Conservation (phyloP, 2,113 vertebrate species). For the Eretmochelys imbricata region DNA sequence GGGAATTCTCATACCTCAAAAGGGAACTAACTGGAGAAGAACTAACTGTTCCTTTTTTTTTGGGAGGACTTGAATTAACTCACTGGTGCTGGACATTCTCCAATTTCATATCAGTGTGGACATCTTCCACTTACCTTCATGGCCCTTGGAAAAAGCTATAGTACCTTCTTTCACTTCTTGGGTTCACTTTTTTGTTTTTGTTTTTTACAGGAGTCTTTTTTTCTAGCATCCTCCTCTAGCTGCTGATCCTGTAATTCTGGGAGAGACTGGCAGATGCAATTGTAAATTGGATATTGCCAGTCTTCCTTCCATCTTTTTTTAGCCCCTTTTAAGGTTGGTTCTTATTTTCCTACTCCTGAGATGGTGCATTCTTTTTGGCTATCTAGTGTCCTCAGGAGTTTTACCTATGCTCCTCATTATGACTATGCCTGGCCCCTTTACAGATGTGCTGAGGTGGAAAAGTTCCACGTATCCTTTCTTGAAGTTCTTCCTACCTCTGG, state of each 20-base stretch:
- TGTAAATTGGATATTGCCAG: not conserved
- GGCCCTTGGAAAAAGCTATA: not conserved
- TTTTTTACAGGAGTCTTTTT: not conserved
- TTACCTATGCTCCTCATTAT: not conserved
- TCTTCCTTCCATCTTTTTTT: not conserved
- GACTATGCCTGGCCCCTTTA: not conserved
- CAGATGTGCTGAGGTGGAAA: not conserved
- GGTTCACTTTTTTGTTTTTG: not conserved
- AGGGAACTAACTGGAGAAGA: not conserved
- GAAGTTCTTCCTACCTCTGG: fast-evolving
- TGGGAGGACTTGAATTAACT: not conserved
- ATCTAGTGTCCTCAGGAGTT: fast-evolving
- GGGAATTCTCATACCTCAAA: not conserved
- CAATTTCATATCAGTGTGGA: not conserved
- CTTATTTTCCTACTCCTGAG: not conserved
- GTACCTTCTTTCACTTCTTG: not conserved
- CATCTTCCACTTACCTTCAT: not conserved
- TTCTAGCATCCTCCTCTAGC: not conserved
- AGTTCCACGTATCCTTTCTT: not conserved
- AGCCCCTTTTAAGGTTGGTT: not conserved
- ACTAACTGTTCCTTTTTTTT: too few relatives aligned
- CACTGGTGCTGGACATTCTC: not conserved
- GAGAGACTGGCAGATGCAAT: not conserved
- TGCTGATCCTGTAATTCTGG: not conserved
- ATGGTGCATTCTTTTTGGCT: not conserved